Percentiles rank a stretch among this genome's conserved stretches.
Evolutionary conservation across 1,140 invertebrate species (phyloP).

Genomic region (Procambarus clarkii): DNA sequence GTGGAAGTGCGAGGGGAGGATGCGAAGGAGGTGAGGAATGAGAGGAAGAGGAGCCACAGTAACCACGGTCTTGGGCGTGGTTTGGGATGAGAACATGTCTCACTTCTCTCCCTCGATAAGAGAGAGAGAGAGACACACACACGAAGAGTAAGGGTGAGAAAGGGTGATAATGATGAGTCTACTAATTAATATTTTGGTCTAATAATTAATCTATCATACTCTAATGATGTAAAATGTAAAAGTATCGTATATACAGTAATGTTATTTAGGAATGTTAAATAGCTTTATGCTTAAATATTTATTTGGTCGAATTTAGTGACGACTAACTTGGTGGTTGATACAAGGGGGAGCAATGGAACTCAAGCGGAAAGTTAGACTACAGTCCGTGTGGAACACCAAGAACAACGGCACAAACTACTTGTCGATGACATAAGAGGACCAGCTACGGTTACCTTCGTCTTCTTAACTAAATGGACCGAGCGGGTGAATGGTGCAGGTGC

Average conservation of each 20-base stretch:
- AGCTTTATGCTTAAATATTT: neutral
- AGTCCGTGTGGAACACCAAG: slow-evolving; percentile 14
- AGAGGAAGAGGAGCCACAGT: neutral
- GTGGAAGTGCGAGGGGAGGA: no score
- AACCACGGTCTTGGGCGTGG: slow-evolving; percentile 38
- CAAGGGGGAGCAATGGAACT: neutral
- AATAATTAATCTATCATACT: neutral
- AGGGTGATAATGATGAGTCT: neutral
- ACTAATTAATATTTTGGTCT: neutral
- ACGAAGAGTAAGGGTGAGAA: neutral
- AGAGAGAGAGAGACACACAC: neutral
- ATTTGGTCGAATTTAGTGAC: neutral
- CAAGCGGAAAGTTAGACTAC: neutral
- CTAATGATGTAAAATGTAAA: neutral
- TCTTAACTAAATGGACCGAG: slow-evolving; percentile 61
- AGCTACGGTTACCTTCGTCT: slow-evolving; percentile 41
- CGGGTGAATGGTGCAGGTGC: slow-evolving; percentile 46
- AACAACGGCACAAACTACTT: slow-evolving; percentile 4
- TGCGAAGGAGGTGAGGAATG: no score
- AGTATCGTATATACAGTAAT: neutral
- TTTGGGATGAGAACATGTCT: neutral
- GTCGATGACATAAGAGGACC: slow-evolving; percentile 8
- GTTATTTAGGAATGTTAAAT: neutral
- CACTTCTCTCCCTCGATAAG: neutral
- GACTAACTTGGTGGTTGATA: neutral